Conservation (phyloP, 1,140 invertebrate species). For the Dendroctonus valens region DNA sequence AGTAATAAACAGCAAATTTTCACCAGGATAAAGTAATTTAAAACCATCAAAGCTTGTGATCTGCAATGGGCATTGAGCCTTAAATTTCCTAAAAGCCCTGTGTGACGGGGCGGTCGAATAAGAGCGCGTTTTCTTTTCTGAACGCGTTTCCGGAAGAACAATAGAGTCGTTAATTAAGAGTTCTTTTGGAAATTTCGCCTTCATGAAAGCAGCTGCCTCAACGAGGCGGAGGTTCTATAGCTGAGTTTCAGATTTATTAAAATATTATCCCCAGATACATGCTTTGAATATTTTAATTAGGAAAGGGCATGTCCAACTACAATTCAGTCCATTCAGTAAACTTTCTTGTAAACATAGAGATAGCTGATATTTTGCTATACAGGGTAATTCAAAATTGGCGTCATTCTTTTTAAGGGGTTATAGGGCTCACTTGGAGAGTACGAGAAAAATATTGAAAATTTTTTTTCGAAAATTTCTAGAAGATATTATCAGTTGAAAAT, state of each 20-base stretch:
- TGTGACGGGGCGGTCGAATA: slow-evolving; percentile 15
- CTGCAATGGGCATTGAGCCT: slow-evolving; percentile 32
- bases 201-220: slow-evolving; percentile 20
- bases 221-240: slow-evolving; percentile 15
- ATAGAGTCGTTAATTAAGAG: slow-evolving; percentile 47
- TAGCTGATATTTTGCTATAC: no score
- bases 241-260: slow-evolving; percentile 27
- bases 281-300: slow-evolving; percentile 22
- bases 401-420: no score
- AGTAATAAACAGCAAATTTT: no score
- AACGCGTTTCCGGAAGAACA: slow-evolving; percentile 42
- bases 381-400: no score
- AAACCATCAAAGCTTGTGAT: slow-evolving; percentile 23
- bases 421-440: no score
- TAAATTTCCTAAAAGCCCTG: slow-evolving; percentile 33
- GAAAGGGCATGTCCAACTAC: background rate
- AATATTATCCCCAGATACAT: slow-evolving; percentile 17
- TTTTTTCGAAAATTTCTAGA: no score
- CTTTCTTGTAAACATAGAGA: no score
- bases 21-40: slow-evolving; percentile 24
- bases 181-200: slow-evolving; percentile 40
- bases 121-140: slow-evolving; percentile 31
- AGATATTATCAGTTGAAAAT: no score
- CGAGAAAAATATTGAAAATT: no score
- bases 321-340: no score